Percentiles rank a stretch among this genome's conserved stretches.
These are phyloP conservation scores for Grammatotria lemairii DNA, from an alignment of 2,113 vertebrate genomes.

Conservation along the genomic window DNA sequence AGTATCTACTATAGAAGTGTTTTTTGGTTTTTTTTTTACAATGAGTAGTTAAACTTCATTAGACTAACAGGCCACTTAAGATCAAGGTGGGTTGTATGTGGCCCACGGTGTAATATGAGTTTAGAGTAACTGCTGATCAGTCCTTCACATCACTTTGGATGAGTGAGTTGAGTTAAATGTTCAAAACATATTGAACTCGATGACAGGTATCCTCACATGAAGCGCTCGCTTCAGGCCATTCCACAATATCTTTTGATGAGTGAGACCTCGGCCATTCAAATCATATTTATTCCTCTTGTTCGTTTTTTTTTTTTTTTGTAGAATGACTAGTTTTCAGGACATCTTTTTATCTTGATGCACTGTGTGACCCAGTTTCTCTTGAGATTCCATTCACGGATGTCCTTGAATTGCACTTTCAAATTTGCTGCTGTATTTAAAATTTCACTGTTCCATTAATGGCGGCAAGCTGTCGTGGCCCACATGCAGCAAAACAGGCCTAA, in stretches of 20 bases:
- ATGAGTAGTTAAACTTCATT: not conserved
- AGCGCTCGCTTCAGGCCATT: not conserved
- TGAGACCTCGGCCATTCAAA: not conserved
- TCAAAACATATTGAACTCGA: not conserved
- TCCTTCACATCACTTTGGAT: not conserved
- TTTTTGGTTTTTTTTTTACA: rapidly evolving
- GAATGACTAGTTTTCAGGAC: not conserved
- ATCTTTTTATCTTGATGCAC: not conserved
- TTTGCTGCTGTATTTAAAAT: not conserved
- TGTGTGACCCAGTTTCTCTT: not conserved
- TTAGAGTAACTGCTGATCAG: not conserved
- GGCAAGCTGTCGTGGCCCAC: not conserved
- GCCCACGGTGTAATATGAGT: not conserved
- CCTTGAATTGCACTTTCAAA: not conserved
- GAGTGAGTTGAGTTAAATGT: not conserved
- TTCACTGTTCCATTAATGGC: not conserved
- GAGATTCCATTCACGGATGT: not conserved
- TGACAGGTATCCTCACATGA: not conserved
- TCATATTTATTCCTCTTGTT: not conserved
- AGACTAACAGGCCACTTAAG: not conserved
- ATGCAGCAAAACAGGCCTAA: not conserved
- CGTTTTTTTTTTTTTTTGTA: not conserved
- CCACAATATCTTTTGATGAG: not conserved
- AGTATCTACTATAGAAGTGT: not conserved
- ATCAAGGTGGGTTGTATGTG: not conserved